Evolutionary conservation across 23 tunicate species (phyloP).

Genomic region (Trididemnum clinides): DNA sequence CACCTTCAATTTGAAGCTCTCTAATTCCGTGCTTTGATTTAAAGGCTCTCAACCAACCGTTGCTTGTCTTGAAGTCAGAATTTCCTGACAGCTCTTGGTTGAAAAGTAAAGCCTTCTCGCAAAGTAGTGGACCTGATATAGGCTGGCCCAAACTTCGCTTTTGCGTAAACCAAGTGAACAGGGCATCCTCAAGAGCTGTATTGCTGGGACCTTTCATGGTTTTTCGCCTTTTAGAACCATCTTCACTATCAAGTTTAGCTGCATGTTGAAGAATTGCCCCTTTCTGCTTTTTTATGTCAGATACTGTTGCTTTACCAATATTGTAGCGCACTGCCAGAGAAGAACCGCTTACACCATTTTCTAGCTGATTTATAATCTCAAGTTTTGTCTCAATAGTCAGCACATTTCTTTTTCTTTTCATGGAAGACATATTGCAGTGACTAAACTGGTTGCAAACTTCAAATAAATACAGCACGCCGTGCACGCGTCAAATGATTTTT

Average conservation of each 20-base stretch:
- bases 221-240: slow-evolving; percentile 32
- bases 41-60: slow-evolving; percentile 23
- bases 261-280: slow-evolving; percentile 39
- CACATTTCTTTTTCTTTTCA: slow-evolving; percentile 16
- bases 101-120: slow-evolving; percentile 36
- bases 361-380: slow-evolving; percentile 36
- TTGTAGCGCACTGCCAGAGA: slow-evolving; percentile 27
- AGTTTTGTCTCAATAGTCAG: slow-evolving; percentile 34
- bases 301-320: slow-evolving; percentile 31
- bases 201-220: slow-evolving; percentile 39
- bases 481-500: no score
- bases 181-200: slow-evolving; percentile 33
- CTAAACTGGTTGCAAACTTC: no score
- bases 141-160: slow-evolving; percentile 38
- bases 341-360: slow-evolving; percentile 20
- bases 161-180: slow-evolving; percentile 36
- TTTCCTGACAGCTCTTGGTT: slow-evolving; percentile 34
- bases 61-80: slow-evolving; percentile 37
- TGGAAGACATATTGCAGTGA: no score
- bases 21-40: slow-evolving; percentile 19
- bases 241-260: slow-evolving; percentile 34
- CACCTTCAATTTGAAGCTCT: slow-evolving; percentile 33
- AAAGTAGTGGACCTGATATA: slow-evolving; percentile 35
- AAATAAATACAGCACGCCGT: no score
- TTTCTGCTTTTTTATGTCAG: slow-evolving; percentile 28